Evolutionary conservation across 2,797 vertebrate genomes (phyloP).

Genomic region (Megalops cyprinoides): DNA sequence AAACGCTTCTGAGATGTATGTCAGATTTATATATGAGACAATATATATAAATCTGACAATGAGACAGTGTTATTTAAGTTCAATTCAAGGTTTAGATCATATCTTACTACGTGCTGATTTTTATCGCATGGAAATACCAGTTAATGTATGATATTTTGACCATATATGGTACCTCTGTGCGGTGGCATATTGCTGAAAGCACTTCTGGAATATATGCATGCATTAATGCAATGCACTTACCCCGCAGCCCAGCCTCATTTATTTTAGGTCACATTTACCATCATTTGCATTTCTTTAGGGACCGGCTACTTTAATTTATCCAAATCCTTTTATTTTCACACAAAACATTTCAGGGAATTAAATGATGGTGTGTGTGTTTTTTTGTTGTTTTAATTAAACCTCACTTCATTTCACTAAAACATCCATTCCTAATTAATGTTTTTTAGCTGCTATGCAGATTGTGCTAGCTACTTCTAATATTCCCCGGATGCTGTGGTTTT

Average conservation of each 20-base stretch:
- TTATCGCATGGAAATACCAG: neutral
- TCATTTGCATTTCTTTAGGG: constrained; percentile 12
- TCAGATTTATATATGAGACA: neutral
- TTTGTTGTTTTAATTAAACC: constrained; percentile 22
- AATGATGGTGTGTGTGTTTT: constrained; percentile 15
- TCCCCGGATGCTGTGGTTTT: neutral
- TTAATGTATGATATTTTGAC: neutral
- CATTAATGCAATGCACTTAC: constrained; percentile 2
- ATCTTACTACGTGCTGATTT: neutral
- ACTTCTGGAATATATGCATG: neutral
- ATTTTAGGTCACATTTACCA: neutral
- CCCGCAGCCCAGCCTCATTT: neutral
- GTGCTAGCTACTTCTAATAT: neutral
- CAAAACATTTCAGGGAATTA: constrained; percentile 27
- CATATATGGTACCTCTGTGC: neutral
- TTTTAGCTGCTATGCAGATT: neutral
- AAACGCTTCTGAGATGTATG: too few relatives aligned
- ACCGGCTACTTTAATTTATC: constrained; percentile 8
- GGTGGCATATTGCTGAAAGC: neutral
- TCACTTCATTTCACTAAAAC: constrained; percentile 27
- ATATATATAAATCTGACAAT: too few relatives aligned
- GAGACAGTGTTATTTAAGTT: too few relatives aligned
- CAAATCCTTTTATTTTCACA: constrained; percentile 19
- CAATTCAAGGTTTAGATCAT: neutral
- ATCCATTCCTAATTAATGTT: neutral